These are phyloP conservation scores for Plebejus anna DNA, from an alignment of 2,888 invertebrate species.

Conservation along the genomic window DNA sequence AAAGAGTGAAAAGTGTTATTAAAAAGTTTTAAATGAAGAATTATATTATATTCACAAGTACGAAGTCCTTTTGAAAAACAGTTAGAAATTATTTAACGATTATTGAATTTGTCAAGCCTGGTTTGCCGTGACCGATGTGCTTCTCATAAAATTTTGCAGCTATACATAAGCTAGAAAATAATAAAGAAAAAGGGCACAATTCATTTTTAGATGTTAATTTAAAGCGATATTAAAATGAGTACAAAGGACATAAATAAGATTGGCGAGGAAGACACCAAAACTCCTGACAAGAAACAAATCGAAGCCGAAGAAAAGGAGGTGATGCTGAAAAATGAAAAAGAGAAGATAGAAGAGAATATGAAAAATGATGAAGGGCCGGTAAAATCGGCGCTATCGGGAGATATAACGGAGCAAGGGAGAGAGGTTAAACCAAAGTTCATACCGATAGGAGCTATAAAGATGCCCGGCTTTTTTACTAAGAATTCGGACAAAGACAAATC, in stretches of 20 bases:
- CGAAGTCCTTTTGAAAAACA: neutral
- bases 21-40: neutral
- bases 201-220: neutral
- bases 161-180: neutral
- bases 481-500: conserved; percentile 86
- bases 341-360: conserved; percentile 65
- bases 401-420: conserved; percentile 83
- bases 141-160: neutral
- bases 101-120: neutral
- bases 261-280: conserved; percentile 65
- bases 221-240: conserved; percentile 47
- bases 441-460: conserved; percentile 92
- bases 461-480: conserved; percentile 91
- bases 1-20: neutral
- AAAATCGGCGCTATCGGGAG: conserved; percentile 75
- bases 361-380: conserved; percentile 70
- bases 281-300: conserved; percentile 83
- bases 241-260: conserved; percentile 63
- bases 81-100: neutral
- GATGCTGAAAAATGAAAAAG: conserved; percentile 81
- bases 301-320: conserved; percentile 83
- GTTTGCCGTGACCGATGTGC: conserved; percentile 4
- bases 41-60: neutral
- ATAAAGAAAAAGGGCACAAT: neutral
- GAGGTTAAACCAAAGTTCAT: conserved; percentile 90